Base-by-base conservation (phyloP, 1,140 invertebrate genomes). In the Helicoverpa zea region DNA sequence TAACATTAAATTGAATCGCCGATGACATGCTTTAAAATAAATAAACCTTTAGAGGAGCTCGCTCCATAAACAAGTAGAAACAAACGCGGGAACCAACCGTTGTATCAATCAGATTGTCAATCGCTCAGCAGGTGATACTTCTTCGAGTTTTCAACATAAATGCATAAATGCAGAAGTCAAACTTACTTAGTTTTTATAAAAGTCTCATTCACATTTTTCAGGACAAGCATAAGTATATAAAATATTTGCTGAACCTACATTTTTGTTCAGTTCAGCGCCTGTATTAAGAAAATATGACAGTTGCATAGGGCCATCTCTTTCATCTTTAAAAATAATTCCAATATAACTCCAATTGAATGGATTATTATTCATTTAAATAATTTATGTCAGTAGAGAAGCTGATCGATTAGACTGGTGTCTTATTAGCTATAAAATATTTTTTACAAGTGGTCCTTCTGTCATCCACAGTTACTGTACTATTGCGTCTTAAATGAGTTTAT, bases 41-140 rank as follows among this genome's bases (percentile, higher is more conserved):
- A 51, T 18, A 18, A 49, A 68, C 64, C 43, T 16, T 68, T 49
- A 10, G 2, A 18, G 3, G 43, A 47, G 11, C 43, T 35, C 58
- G 23, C 52, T 54, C 49, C 30, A 70, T 70, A 70, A 70, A 70
- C 56, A 35, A 58, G 23, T 56, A 12, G 29, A 35, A 73, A 23
- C n/a, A 56, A 73, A 35, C 54, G 7, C 35, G 29, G 13, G 23
- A 68, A 68, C 47, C 70, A 43, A 73, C 52, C 43, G 52, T 35
- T 73, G 70, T 73, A 73, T 73, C 70, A 73, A 73, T 73, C 70
- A 73, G 70, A 13, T 43, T 58, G 70, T 73, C 70, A 73, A 43
- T 58, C 52, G 58, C 70, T 73, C 70, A 51, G 70, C 70, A 73
- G 51, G 70, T 73, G 68, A 54, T 72, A 72, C 58, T 73, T 73